Base-by-base conservation (phyloP, 1,140 invertebrate genomes). In the Melitaea cinxia region DNA sequence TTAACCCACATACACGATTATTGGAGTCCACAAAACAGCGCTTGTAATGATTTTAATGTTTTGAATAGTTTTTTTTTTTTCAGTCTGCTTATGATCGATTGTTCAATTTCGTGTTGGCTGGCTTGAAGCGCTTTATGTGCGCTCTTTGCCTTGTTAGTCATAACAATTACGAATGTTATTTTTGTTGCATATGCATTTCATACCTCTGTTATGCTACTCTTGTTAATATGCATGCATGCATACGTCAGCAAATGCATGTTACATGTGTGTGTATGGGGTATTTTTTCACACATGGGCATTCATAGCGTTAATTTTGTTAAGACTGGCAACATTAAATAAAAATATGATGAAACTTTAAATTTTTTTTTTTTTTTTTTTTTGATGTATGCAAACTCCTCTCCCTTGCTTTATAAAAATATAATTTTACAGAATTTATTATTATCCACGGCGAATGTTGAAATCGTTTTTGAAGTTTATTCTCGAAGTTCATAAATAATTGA, bases 401-500 rank as follows among this genome's bases (percentile, higher is more conserved):
- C 35, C 35, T 12, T 7, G 35, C 5, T 12, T 37, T 37, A 14
- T 37, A 12, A 37, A 37, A 14, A 37, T 23, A 47, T 14, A 15
- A 14, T 23, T 23, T 23, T 17, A 23, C 42, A 12, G 21, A 47
- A 47, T 47, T 47, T 47, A 47, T 47, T 23, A 47, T 47, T 17
- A 47, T 2, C 17, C 19, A 17, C 9, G 3, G 42, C 17, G 42
- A 47, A 47, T 47, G 19, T 17, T 14, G 42, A 47, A 47, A 47
- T 33, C 42, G 42, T 47, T 47, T 47, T 47, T 47, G 23, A 14
- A 19, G 21, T 47, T 47, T 21, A 10, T 47, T 17, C 19, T 47
- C 19, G 19, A 12, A 47, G 7, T 47, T 47, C 42, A 47, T 47
- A 12, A 47, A 47, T 47, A 47, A 47, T 47, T 21, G 14, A 47